Evolutionary conservation across 2,797 vertebrate species (phyloP), one percentile per base, ranked within the genome.

Genomic region (Platyrinchus mystaceus): DNA sequence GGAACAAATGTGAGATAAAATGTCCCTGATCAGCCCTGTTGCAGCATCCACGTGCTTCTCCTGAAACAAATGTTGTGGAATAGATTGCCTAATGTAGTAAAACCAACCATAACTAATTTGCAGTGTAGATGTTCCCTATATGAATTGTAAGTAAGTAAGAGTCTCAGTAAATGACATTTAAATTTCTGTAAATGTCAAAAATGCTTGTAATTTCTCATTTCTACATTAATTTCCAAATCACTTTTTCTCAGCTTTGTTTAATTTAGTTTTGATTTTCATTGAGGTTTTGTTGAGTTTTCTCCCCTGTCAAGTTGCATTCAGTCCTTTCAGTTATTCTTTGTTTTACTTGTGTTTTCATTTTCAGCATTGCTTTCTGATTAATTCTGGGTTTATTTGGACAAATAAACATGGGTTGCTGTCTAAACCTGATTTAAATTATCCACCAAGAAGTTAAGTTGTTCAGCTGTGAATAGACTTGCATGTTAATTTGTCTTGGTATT

Each of bases 401-500:
- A 95, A 86, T 87, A 85, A 91, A 94, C 41, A 67, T 6, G 4
- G 28, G 52, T 22, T 83, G 56, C 67, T 93, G 30, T 55, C 34
- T 87, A 59, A 95, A 90, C 52, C 10, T 84, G 58, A 76, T 76
- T 66, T 75, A 93, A 96, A 81, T 82, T 60, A 85, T 62, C 75
- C 21, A 66, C 20, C 14, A 28, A 91, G 62, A 93, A 80, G 17
- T 77, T 85, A 78, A 79, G 47, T 69, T 90, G 34, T 58, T 63
- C 14, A 83, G 39, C 14, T 66, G 30, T 19, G 80, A 78, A 77
- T 47, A 70, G 62, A 79, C 28, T 36, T 70, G 55, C 37, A 67
- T 88, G 37, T 20, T 94, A 71, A 93, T 95, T 64, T 90, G 8
- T 53, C 37, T 30, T 44, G n/a, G 6, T 37, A 14, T 56, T 79